Conservation (phyloP, 2,797 vertebrate species). For the Corythornis leucogaster region DNA sequence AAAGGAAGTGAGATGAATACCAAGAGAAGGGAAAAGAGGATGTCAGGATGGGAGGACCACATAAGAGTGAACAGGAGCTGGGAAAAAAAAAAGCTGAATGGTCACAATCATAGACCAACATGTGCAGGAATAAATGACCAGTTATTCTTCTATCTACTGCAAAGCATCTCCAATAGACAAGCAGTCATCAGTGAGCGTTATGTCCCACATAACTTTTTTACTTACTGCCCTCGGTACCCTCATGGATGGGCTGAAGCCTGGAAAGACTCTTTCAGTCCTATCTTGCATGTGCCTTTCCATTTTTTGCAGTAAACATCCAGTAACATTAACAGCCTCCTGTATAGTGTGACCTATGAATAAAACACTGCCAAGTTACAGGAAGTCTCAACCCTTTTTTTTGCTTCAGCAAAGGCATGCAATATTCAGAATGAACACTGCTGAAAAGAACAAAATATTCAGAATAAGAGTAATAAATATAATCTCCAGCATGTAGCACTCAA, state of each 20-base stretch:
- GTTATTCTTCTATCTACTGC: neutral
- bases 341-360: neutral
- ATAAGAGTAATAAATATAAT: neutral
- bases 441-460: neutral
- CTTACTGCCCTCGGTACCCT: neutral
- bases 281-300: neutral
- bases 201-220: neutral
- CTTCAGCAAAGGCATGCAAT: neutral
- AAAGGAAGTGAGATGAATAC: neutral
- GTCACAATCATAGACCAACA: neutral
- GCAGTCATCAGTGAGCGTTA: neutral
- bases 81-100: neutral
- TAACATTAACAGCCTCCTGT: neutral
- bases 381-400: neutral
- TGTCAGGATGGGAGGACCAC: neutral
- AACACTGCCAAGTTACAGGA: neutral
- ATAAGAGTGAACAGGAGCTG: neutral
- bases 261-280: neutral
- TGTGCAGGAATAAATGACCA: neutral
- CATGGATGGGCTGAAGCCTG: neutral
- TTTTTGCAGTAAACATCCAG: neutral
- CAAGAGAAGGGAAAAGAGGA: neutral
- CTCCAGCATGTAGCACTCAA: neutral
- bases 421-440: neutral
- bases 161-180: neutral